phyloP scores from a whole-genome alignment of 2,888 invertebrate species.

The Acronicta leporina region DNA sequence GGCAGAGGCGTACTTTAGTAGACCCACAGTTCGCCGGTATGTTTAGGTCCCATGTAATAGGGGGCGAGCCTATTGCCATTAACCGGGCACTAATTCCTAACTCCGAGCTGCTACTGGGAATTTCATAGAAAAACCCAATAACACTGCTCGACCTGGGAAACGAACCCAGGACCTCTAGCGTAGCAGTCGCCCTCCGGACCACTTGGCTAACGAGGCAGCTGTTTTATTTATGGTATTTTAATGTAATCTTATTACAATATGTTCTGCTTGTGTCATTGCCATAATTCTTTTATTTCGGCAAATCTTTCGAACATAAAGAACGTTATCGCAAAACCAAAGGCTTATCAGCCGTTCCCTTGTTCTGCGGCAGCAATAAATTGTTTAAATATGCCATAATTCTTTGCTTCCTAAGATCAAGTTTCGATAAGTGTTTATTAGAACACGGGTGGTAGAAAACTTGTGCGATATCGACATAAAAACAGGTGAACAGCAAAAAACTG shows the following conservation, averaged over 20 bases:
- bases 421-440: constrained; percentile 86
- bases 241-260: constrained; percentile 34
- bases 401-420: constrained; percentile 79
- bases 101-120: too few species aligned
- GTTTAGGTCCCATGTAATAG: too few species aligned
- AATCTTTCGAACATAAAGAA: constrained; percentile 65
- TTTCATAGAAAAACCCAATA: too few species aligned
- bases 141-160: too few species aligned
- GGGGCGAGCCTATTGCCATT: too few species aligned
- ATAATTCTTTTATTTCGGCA: constrained; percentile 68
- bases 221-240: constrained; percentile 11
- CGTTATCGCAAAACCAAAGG: constrained; percentile 78
- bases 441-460: constrained; percentile 80
- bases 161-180: too few species aligned
- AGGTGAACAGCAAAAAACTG: constrained; percentile 73
- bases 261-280: constrained; percentile 30
- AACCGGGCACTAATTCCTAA: too few species aligned
- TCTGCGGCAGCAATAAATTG: constrained; percentile 84
- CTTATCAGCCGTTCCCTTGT: constrained; percentile 82
- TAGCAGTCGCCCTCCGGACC: too few species aligned
- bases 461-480: constrained; percentile 78
- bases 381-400: constrained; percentile 87
- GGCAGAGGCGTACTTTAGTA: too few species aligned
- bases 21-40: too few species aligned
- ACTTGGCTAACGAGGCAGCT: too few species aligned